These are phyloP conservation scores for Scaeva pyrastri DNA, from an alignment of 2,888 invertebrate genomes.

Conservation along the genomic window DNA sequence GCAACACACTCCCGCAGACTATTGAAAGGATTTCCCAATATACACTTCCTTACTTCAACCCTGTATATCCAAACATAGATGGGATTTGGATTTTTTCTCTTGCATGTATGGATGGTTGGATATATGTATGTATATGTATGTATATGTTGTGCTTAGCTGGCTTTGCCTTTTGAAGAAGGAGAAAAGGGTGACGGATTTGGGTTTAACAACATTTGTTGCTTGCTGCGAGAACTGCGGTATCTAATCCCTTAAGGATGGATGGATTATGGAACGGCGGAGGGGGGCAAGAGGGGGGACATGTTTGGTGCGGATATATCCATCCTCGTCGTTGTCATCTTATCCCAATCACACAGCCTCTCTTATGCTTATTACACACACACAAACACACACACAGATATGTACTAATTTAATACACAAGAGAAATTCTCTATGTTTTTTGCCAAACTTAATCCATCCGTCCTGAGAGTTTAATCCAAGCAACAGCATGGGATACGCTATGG, in stretches of 20 bases:
- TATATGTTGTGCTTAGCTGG: constrained; percentile 16
- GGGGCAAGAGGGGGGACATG: no score
- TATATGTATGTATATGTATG: neutral
- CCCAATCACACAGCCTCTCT: constrained; percentile 27
- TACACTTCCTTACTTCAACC: constrained; percentile 11
- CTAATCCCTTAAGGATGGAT: constrained; percentile 32
- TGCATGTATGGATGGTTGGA: no score
- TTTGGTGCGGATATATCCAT: constrained; percentile 34
- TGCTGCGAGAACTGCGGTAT: constrained; percentile 51
- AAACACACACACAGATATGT: neutral
- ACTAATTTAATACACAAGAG: constrained; percentile 24
- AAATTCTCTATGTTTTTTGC: constrained; percentile 50
- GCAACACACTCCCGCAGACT: neutral
- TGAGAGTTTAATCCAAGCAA: constrained; percentile 73
- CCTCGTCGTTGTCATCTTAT: constrained; percentile 43
- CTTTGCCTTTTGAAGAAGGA: constrained; percentile 29
- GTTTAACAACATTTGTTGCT: constrained; percentile 75
- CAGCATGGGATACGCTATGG: constrained; percentile 69
- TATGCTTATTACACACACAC: neutral
- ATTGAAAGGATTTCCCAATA: constrained; percentile 52
- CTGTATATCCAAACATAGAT: constrained; percentile 17
- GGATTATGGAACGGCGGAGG: neutral
- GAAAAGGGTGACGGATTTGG: constrained; percentile 71
- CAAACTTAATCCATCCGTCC: constrained; percentile 71
- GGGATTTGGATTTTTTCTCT: constrained; percentile 50